phyloP scores from a whole-genome alignment of 2,113 vertebrate genomes.

The Podarcis muralis region DNA sequence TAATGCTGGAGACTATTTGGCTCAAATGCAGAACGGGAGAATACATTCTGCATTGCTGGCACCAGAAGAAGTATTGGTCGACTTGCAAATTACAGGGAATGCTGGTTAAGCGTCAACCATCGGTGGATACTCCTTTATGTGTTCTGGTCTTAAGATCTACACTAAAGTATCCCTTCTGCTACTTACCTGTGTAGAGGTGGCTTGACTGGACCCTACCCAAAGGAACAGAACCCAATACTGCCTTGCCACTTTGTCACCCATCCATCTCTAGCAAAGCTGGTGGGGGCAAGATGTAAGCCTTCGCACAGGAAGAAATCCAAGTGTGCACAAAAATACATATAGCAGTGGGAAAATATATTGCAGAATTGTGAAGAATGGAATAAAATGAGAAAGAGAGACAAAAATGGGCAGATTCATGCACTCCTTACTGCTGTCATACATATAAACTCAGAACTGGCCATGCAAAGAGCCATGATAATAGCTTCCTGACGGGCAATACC shows the following conservation, averaged over 20 bases:
- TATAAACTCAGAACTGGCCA: background rate
- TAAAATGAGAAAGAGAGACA: no score
- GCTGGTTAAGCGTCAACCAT: background rate
- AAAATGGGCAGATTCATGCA: no score
- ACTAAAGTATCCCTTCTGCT: background rate
- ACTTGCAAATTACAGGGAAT: background rate
- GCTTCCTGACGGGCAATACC: background rate
- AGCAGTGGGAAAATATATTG: no score
- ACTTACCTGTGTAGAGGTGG: background rate
- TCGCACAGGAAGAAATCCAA: no score
- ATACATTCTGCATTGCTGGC: background rate
- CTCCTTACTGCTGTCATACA: background rate
- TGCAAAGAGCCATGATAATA: background rate
- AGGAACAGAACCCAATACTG: background rate
- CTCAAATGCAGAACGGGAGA: background rate
- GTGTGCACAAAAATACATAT: no score
- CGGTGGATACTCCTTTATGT: background rate
- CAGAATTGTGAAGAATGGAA: no score
- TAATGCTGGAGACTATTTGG: background rate
- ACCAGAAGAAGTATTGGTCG: background rate
- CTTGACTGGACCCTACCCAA: background rate
- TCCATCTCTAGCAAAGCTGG: background rate
- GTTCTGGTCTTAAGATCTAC: background rate
- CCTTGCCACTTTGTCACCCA: background rate
- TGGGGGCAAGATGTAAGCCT: no score